Evolutionary conservation across 2,797 vertebrate genomes (phyloP).

Genomic region (Tokudaia muenninki): DNA sequence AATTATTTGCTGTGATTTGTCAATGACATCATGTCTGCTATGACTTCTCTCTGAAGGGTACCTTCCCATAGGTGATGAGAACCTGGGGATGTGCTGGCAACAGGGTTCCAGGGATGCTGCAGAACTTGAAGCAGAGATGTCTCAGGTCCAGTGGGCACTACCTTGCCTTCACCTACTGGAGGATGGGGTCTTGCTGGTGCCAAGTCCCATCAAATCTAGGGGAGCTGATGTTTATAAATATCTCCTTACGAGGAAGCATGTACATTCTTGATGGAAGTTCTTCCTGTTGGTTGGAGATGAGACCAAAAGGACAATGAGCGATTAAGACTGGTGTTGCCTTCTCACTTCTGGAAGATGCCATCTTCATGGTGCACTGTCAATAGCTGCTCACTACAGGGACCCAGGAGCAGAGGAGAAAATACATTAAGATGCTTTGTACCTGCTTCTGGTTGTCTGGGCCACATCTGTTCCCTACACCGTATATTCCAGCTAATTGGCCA

Average conservation of each 20-base stretch:
- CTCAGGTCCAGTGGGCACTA: not conserved
- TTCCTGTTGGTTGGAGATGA: not conserved
- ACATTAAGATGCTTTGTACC: not conserved
- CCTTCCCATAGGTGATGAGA: not conserved
- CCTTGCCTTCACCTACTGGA: not conserved
- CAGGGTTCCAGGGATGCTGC: not conserved
- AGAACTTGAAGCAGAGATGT: not conserved
- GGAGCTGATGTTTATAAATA: not conserved
- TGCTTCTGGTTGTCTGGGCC: not conserved
- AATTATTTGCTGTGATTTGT: not conserved
- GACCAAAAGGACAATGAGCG: not conserved
- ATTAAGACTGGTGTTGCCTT: not conserved
- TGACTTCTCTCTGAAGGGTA: not conserved
- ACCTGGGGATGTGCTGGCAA: not conserved
- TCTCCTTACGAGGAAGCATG: not conserved
- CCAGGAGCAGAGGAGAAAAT: not conserved
- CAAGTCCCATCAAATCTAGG: not conserved
- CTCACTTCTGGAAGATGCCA: not conserved
- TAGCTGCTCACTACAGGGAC: not conserved
- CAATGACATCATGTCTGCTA: not conserved
- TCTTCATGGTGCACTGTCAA: not conserved
- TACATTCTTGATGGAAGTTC: not conserved
- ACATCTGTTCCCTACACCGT: not conserved
- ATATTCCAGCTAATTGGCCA: not conserved
- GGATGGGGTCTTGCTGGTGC: not conserved